phyloP scores from a whole-genome alignment of 2,797 vertebrate genomes.

The Eulemur albifrons region DNA sequence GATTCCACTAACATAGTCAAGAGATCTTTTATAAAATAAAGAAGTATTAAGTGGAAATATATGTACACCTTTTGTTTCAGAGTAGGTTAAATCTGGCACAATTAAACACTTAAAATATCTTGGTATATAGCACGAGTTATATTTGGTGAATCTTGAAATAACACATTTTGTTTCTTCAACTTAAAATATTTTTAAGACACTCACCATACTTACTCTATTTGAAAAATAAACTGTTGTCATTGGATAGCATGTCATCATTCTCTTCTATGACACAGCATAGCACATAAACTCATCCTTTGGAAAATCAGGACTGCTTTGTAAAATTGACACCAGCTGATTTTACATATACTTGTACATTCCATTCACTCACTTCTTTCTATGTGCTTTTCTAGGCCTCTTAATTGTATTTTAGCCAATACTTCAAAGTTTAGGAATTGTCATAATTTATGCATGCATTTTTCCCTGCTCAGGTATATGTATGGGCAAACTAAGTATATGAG shows the following conservation, averaged over 20 bases:
- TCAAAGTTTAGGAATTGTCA: neutral
- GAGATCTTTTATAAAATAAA: neutral
- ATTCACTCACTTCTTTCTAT: neutral
- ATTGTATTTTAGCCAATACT: neutral
- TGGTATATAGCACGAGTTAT: neutral
- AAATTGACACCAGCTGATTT: neutral
- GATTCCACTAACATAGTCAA: neutral
- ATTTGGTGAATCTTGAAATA: constrained; percentile 11
- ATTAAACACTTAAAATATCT: constrained; percentile 16
- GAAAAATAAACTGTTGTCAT: neutral
- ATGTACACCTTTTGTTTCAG: neutral
- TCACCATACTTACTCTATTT: neutral
- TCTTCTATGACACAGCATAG: neutral
- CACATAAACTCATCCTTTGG: neutral
- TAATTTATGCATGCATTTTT: neutral
- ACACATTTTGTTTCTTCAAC: constrained; percentile 30
- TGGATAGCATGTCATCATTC: neutral
- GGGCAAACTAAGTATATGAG: neutral
- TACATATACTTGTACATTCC: neutral
- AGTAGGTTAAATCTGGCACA: neutral
- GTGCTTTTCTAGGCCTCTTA: neutral
- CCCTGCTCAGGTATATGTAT: neutral
- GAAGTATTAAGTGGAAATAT: neutral
- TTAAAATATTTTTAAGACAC: constrained; percentile 17
- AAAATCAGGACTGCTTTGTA: neutral